Evolutionary conservation across 2,888 invertebrate genomes (phyloP), one percentile per base, ranked within the genome.

Genomic region (Meiosimyza platycephala): DNA sequence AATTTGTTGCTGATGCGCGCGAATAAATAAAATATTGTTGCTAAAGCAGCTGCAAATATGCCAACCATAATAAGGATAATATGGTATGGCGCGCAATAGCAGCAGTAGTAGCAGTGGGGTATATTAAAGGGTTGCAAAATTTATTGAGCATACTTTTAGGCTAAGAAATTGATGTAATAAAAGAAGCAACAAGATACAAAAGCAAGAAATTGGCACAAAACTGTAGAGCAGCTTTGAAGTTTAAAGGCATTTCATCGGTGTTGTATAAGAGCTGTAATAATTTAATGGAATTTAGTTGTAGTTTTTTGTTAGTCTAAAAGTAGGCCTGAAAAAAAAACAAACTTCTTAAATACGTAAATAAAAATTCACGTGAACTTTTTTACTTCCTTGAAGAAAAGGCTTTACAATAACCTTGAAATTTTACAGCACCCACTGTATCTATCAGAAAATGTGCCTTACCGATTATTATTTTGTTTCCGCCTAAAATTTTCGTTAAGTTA

Each of bases 1-100:
- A 51, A 70, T 70, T 73, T 74, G 68, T 73, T 74, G 73, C 74
- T 74, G 75, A 74, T 72, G 67, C 74, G 40, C 40, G 70, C 70
- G 70, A 70, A 70, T 62, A 70, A 70, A 70, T 70, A 69, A 69
- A 69, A 70, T 70, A 70, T 70, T 60, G 60, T 62, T 70, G 62
- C 66, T 51, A 62, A 70, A 62, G 52, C 51, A 62, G 62, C 70
- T 60, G 70, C 70, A 62, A 62, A 62, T 62, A 70, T 70, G 70
- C 62, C 60, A 70, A 48, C 62, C 70, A 62, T 62, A 51, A 62
- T 62, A 60, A 62, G 51, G 62, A 67, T 55, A 67, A 67, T 55
- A 50, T 47, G 40, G 55, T 55, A 50, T 47, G 40, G 40, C n/a
- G 16, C 22, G 50, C 11, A 11, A 50, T 59, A 22, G 51, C 60